Percentiles rank a stretch among this genome's conserved stretches.
Evolutionary conservation across 2,888 invertebrate genomes (phyloP).

Genomic region (Nymphalis urticae): DNA sequence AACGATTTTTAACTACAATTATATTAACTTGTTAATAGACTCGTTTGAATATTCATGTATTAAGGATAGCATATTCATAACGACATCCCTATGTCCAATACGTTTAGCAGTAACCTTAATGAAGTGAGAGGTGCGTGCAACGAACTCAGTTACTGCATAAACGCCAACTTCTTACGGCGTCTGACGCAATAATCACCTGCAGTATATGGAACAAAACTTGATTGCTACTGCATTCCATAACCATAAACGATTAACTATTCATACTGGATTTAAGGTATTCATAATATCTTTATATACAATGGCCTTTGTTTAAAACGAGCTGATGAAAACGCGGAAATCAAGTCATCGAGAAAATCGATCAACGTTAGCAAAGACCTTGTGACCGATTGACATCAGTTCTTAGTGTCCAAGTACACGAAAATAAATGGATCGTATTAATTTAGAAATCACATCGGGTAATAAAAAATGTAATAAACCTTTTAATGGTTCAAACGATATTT

Average conservation of each 20-base stretch:
- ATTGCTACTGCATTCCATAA: slow-evolving; percentile 59
- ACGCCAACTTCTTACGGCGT: slow-evolving; percentile 50
- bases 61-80: slow-evolving; percentile 5
- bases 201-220: slow-evolving; percentile 59
- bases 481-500: not conserved
- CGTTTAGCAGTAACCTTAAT: slow-evolving; percentile 52
- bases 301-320: slow-evolving; percentile 38
- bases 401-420: slow-evolving; percentile 1
- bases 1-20: not conserved
- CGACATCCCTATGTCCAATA: slow-evolving; percentile 17
- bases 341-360: slow-evolving; percentile 28
- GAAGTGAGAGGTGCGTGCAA: slow-evolving; percentile 63
- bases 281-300: slow-evolving; percentile 36
- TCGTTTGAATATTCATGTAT: not conserved
- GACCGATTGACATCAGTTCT: slow-evolving; percentile 21
- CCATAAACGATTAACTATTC: slow-evolving; percentile 47
- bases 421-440: slow-evolving; percentile 3
- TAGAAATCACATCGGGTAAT: not conserved
- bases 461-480: not conserved
- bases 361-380: slow-evolving; percentile 29
- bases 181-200: slow-evolving; percentile 66
- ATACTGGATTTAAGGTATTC: slow-evolving; percentile 48
- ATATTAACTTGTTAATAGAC: not conserved
- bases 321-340: slow-evolving; percentile 36
- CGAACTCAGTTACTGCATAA: slow-evolving; percentile 39